These are phyloP conservation scores for Siniperca undulata DNA, from an alignment of 2,797 vertebrate genomes.

Conservation along the genomic window DNA sequence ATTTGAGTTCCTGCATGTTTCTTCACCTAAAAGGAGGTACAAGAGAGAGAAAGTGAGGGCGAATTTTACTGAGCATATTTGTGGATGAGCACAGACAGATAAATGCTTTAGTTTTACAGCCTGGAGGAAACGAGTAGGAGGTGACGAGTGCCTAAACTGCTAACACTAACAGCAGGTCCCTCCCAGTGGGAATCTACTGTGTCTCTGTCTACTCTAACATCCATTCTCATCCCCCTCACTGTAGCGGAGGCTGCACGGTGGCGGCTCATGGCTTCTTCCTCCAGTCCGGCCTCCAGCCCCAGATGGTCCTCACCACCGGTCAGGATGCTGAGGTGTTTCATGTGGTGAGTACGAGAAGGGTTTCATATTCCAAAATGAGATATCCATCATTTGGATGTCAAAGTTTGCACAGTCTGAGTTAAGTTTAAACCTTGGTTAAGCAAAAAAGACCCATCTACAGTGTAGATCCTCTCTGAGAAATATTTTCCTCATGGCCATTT, in stretches of 20 bases:
- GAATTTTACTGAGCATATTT: slow-evolving; percentile 2
- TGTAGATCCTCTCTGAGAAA: background rate
- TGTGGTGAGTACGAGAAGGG: slow-evolving; percentile 89
- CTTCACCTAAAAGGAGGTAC: background rate
- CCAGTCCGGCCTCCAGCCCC: slow-evolving; percentile 92
- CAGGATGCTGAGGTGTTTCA: slow-evolving; percentile 90
- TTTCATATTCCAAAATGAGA: background rate
- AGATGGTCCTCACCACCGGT: slow-evolving; percentile 92
- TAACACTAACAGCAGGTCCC: slow-evolving; percentile 72
- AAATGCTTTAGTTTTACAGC: slow-evolving; percentile 54
- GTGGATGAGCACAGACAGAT: slow-evolving; percentile 45
- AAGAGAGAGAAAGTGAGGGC: background rate
- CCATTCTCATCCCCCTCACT: slow-evolving; percentile 50
- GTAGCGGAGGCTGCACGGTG: slow-evolving; percentile 97
- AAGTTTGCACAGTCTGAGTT: background rate
- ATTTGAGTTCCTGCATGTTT: background rate
- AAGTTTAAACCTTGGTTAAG: background rate
- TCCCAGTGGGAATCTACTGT: slow-evolving; percentile 67
- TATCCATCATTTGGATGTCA: background rate
- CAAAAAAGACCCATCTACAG: background rate
- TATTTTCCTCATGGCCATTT: background rate
- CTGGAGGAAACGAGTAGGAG: slow-evolving; percentile 72
- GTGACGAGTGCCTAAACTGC: slow-evolving; percentile 66
- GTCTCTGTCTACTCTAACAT: slow-evolving; percentile 49
- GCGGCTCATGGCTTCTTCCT: slow-evolving; percentile 93